These are phyloP conservation scores for Cotesia vestalis DNA, from an alignment of 1,140 invertebrate genomes.

Conservation along the genomic window DNA sequence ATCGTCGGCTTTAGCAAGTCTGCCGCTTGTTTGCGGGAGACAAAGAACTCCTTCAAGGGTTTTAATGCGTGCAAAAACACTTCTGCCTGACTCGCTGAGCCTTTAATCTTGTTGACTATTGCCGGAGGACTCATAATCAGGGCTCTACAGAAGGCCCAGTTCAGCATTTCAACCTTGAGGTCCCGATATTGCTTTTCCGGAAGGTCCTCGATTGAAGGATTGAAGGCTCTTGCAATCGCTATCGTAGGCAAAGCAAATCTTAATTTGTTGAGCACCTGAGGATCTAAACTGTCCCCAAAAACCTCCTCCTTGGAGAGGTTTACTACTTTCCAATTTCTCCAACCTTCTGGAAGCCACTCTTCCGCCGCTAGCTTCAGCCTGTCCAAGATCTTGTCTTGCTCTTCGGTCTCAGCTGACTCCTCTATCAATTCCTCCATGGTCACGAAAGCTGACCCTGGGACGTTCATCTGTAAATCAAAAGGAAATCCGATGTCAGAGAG, in stretches of 20 bases:
- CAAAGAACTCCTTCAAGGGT: constrained; percentile 25
- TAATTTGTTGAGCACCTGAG: not conserved
- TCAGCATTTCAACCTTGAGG: not conserved
- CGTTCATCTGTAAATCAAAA: no score
- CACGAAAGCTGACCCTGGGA: no score
- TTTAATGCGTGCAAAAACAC: constrained; percentile 27
- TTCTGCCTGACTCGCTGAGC: not conserved
- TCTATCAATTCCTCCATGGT: no score
- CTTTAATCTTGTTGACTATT: not conserved
- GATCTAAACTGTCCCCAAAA: not conserved
- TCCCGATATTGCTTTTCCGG: not conserved
- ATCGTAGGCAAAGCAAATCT: not conserved
- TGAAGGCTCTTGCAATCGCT: not conserved
- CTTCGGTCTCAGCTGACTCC: no score
- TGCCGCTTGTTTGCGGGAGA: constrained; percentile 21
- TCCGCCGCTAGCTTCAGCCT: no score
- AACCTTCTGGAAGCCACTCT: not conserved
- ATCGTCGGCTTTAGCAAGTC: not conserved
- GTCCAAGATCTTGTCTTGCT: no score
- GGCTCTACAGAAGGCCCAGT: not conserved
- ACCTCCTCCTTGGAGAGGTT: not conserved
- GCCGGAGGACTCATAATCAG: no score
- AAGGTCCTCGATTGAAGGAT: not conserved
- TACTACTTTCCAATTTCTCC: not conserved
- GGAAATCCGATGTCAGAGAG: no score